Percentiles rank a stretch among this genome's conserved stretches.
Conservation (phyloP, 2,113 vertebrate genomes). For the Bostrychus sinensis region DNA sequence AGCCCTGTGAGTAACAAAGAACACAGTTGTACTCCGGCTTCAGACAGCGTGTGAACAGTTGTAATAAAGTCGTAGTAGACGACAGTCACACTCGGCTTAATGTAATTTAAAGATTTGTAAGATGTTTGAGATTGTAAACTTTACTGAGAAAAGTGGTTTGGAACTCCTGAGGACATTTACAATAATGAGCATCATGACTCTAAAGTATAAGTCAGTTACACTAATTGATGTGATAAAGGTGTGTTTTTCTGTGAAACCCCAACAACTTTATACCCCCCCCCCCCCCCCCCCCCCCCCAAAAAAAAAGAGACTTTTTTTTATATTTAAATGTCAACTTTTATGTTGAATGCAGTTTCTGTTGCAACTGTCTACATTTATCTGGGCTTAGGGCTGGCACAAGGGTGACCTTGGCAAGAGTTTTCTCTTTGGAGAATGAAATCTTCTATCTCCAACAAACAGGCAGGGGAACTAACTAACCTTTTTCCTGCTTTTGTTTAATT, state of each 20-base stretch:
- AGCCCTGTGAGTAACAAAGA: neutral
- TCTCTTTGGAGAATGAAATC: no score
- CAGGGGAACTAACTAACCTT: no score
- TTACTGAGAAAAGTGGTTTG: constrained; percentile 10
- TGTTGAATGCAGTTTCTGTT: no score
- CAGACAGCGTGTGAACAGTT: neutral
- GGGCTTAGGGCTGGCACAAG: no score
- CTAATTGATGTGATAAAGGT: constrained; percentile 12
- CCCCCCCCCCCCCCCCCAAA: no score
- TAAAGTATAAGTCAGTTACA: constrained; percentile 16
- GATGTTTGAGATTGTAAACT: neutral
- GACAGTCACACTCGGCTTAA: constrained; percentile 14
- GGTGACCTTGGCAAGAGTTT: no score
- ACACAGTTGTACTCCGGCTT: neutral
- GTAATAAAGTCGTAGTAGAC: neutral
- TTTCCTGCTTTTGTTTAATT: no score
- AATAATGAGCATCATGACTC: constrained; percentile 36
- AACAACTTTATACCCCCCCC: no score
- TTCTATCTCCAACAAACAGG: no score
- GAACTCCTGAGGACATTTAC: constrained; percentile 40
- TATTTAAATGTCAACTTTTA: no score
- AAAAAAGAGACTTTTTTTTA: no score
- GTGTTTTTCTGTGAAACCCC: neutral
- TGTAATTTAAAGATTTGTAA: constrained; percentile 12
- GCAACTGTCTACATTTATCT: no score